Evolutionary conservation across 1,140 invertebrate species (phyloP).

Genomic region (Achroia grisella): DNA sequence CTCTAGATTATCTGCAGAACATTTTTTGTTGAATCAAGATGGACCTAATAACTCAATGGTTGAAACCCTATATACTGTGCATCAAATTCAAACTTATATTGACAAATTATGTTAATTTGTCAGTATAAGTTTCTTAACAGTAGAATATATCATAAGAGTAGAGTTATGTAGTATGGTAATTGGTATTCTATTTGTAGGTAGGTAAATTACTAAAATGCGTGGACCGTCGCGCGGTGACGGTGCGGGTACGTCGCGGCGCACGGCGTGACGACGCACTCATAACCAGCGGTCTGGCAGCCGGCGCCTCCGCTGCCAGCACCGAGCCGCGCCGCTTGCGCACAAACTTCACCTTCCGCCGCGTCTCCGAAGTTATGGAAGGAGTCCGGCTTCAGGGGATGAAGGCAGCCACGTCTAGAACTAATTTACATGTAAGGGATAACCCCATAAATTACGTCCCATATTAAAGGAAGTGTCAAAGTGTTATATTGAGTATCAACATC

Average conservation of each 20-base stretch:
- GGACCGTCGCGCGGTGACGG: conserved; percentile 55
- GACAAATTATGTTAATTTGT: too few relatives aligned
- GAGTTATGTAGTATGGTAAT: neutral
- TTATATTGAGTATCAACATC: too few relatives aligned
- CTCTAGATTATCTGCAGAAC: too few relatives aligned
- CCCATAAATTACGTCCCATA: too few relatives aligned
- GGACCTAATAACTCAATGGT: too few relatives aligned
- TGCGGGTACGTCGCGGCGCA: conserved; percentile 41
- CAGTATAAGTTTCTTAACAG: too few relatives aligned
- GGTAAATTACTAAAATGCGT: conserved; percentile 54
- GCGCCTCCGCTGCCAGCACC: conserved; percentile 75
- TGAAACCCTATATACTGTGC: too few relatives aligned
- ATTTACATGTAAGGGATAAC: conserved; percentile 43
- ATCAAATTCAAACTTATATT: too few relatives aligned
- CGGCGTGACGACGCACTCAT: conserved; percentile 55
- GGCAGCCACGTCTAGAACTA: conserved; percentile 41
- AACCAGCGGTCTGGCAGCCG: neutral
- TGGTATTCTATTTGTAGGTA: conserved; percentile 27
- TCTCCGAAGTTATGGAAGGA: conserved; percentile 70
- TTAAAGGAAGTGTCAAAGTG: too few relatives aligned
- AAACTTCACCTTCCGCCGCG: conserved; percentile 66
- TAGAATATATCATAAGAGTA: too few relatives aligned
- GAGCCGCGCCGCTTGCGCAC: conserved; percentile 34
- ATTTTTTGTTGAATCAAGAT: too few relatives aligned
- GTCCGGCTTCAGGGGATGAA: conserved; percentile 61